Conservation (phyloP, 2,113 vertebrate species). For the Albula glossodonta region DNA sequence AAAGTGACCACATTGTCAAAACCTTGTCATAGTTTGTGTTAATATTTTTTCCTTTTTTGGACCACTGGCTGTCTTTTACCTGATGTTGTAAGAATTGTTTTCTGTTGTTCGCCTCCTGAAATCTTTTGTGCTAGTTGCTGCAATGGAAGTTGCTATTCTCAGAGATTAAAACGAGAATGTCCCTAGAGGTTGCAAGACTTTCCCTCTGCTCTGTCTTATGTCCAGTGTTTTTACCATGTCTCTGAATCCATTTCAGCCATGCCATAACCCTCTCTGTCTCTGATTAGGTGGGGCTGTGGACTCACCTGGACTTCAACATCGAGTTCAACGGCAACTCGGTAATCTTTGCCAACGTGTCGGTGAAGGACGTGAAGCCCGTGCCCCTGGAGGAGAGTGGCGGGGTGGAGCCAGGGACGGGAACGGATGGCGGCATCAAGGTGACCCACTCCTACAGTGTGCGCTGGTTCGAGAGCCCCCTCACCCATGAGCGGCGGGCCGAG, state of each 20-base stretch:
- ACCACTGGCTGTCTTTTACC: no score
- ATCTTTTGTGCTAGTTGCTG: no score
- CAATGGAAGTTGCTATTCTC: no score
- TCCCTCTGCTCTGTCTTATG: no score
- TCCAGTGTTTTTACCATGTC: not conserved
- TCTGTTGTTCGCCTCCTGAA: no score
- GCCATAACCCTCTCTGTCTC: not conserved
- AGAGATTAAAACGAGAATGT: no score
- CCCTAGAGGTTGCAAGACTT: no score
- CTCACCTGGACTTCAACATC: conserved; percentile 87
- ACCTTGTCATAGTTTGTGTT: no score
- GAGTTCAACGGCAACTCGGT: conserved; percentile 83
- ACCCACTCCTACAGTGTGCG: conserved; percentile 86
- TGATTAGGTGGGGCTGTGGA: conserved; percentile 83
- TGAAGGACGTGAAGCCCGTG: conserved; percentile 85
- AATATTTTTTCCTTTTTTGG: no score
- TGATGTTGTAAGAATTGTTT: no score
- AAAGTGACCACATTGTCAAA: no score
- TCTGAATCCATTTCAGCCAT: not conserved
- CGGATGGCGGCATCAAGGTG: conserved; percentile 58
- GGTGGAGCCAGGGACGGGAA: conserved; percentile 45
- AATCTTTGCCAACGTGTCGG: conserved; percentile 86
- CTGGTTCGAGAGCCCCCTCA: conserved; percentile 79
- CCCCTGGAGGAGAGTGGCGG: conserved; percentile 77
- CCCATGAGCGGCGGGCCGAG: conserved; percentile 72